These are phyloP conservation scores for Elgonia sp. DNA, from an alignment of 2,888 invertebrate genomes.

Conservation along the genomic window DNA sequence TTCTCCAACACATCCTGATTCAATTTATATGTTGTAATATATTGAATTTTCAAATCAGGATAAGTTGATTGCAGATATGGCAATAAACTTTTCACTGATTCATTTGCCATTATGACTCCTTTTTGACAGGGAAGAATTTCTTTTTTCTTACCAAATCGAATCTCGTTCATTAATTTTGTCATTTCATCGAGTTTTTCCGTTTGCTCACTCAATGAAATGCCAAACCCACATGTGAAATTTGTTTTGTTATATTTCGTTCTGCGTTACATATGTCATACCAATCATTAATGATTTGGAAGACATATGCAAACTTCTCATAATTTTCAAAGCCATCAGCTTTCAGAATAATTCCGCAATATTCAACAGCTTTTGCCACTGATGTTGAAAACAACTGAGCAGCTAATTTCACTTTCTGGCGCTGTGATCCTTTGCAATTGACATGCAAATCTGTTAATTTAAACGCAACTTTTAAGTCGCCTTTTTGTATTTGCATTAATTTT, in stretches of 20 bases:
- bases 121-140: background rate
- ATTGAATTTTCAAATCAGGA: background rate
- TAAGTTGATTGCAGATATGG: background rate
- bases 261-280: conserved; percentile 50
- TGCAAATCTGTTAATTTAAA: conserved; percentile 9
- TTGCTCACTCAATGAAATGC: background rate
- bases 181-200: background rate
- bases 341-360: background rate
- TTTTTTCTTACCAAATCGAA: background rate
- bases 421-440: conserved; percentile 19
- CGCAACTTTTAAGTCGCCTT: background rate
- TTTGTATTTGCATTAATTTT: background rate
- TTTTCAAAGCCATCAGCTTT: background rate
- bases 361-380: conserved; percentile 1
- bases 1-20: background rate
- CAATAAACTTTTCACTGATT: background rate
- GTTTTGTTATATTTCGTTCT: background rate
- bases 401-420: conserved; percentile 47
- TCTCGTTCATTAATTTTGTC: background rate
- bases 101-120: background rate
- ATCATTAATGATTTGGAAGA: conserved; percentile 32
- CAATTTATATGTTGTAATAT: background rate
- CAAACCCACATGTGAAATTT: background rate
- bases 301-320: background rate
- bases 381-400: conserved; percentile 48